phyloP scores from a whole-genome alignment of 2,113 vertebrate species.

The Serilophus lunatus region DNA sequence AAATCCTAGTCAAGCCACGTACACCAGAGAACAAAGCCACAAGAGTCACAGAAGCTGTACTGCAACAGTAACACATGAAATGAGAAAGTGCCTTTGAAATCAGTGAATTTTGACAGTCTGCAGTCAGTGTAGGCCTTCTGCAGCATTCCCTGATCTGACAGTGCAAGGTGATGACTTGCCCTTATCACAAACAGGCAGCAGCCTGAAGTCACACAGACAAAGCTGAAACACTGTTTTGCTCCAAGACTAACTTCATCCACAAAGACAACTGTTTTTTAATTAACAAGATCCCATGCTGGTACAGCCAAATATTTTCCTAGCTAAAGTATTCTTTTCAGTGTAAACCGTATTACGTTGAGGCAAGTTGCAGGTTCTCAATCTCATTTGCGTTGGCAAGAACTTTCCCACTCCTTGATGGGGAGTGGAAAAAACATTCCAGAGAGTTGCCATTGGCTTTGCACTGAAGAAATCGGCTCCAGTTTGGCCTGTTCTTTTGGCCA shows the following conservation, averaged over 20 bases:
- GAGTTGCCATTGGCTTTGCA: constrained; percentile 13
- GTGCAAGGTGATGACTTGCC: background rate
- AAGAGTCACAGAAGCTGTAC: background rate
- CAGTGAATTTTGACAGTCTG: background rate
- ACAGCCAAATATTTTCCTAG: background rate
- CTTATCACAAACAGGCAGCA: constrained; percentile 20
- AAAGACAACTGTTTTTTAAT: background rate
- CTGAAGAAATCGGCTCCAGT: constrained; percentile 38
- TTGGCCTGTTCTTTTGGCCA: constrained; percentile 5
- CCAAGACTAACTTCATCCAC: background rate
- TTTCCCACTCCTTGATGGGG: constrained; percentile 35
- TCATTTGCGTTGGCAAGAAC: constrained; percentile 24
- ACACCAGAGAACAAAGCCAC: background rate
- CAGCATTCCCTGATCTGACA: background rate
- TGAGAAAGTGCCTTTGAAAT: background rate
- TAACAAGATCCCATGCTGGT: background rate
- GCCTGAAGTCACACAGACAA: background rate
- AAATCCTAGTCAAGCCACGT: background rate
- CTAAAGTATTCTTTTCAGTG: background rate
- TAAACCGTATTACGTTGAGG: background rate
- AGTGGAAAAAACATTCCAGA: constrained; percentile 43
- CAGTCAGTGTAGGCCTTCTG: background rate
- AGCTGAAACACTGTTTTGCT: background rate
- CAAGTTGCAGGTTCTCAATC: constrained; percentile 39
- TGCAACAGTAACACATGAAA: background rate